phyloP scores from a whole-genome alignment of 2,797 vertebrate species.

The Rhinatrema bivittatum region DNA sequence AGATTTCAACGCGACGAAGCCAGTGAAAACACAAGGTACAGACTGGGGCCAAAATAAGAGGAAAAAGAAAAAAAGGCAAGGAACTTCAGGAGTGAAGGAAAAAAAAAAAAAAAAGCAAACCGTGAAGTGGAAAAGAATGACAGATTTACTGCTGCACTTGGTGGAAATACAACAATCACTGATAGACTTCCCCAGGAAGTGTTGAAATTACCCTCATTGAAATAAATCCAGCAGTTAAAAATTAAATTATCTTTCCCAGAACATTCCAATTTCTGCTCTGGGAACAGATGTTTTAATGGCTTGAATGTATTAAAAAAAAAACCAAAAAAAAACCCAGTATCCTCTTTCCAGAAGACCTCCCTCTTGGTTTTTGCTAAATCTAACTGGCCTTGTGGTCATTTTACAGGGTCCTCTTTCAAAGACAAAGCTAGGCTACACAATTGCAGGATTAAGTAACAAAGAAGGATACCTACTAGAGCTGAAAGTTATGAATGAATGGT shows the following conservation, averaged over 20 bases:
- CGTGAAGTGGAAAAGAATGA: conserved; percentile 37
- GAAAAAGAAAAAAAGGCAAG: too few species aligned
- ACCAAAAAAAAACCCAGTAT: conserved; percentile 9
- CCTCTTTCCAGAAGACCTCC: conserved; percentile 21
- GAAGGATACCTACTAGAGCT: conserved; percentile 23
- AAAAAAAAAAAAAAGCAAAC: too few species aligned
- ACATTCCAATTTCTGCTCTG: conserved; percentile 41
- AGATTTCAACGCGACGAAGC: conserved; percentile 20
- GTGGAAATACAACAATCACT: conserved; percentile 25
- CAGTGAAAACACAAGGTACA: conserved; percentile 29
- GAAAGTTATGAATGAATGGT: conserved; percentile 40
- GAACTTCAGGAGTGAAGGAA: conserved; percentile 27
- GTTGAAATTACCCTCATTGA: conserved; percentile 41
- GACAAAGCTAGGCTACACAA: conserved; percentile 11
- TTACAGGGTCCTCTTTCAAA: conserved; percentile 18
- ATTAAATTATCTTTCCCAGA: conserved; percentile 47
- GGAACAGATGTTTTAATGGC: conserved; percentile 32
- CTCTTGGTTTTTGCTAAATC: conserved; percentile 7
- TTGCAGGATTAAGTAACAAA: conserved; percentile 29
- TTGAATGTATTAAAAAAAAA: conserved; percentile 3
- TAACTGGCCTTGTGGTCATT: not conserved
- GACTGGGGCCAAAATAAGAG: conserved; percentile 28
- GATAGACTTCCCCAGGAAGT: conserved; percentile 41
- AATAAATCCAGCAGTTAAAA: conserved; percentile 45
- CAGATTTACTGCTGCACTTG: conserved; percentile 34